Conservation (phyloP, 2,888 invertebrate species). For the Agrochola lota region DNA sequence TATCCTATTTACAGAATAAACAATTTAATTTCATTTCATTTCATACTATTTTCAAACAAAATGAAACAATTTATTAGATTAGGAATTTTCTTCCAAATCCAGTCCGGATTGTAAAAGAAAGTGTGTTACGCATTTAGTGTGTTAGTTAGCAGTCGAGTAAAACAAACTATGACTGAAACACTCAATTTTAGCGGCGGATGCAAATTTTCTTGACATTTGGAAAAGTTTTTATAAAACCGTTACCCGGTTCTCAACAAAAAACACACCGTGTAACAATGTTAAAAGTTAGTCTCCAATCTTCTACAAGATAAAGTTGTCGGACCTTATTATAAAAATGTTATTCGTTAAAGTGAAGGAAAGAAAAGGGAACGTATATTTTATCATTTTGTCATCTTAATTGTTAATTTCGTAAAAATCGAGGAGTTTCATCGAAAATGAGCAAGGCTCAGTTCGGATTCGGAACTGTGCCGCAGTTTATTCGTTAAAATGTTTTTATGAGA, state of each 20-base stretch:
- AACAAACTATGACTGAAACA: neutral
- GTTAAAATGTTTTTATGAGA: neutral
- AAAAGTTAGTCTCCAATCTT: conserved; percentile 9
- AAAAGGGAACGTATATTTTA: neutral
- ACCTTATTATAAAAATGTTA: neutral
- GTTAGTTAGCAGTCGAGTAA: neutral
- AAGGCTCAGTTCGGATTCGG: neutral
- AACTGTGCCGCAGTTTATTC: neutral
- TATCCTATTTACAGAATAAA: no score
- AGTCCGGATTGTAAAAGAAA: neutral
- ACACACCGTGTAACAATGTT: neutral
- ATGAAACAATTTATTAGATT: neutral
- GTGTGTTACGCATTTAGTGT: neutral
- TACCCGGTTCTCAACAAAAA: neutral
- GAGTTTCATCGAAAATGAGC: neutral
- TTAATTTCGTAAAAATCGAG: neutral
- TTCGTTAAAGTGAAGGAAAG: neutral
- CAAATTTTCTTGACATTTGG: conserved; percentile 3
- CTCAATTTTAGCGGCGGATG: neutral
- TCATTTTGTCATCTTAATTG: neutral
- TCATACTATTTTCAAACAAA: no score
- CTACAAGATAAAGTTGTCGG: neutral
- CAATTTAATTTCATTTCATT: no score
- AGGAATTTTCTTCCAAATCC: neutral
- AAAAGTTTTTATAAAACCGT: neutral